Percentiles rank a stretch among this genome's conserved stretches.
Evolutionary conservation across 2,797 vertebrate genomes (phyloP).

Genomic region (Tenualosa ilisha): DNA sequence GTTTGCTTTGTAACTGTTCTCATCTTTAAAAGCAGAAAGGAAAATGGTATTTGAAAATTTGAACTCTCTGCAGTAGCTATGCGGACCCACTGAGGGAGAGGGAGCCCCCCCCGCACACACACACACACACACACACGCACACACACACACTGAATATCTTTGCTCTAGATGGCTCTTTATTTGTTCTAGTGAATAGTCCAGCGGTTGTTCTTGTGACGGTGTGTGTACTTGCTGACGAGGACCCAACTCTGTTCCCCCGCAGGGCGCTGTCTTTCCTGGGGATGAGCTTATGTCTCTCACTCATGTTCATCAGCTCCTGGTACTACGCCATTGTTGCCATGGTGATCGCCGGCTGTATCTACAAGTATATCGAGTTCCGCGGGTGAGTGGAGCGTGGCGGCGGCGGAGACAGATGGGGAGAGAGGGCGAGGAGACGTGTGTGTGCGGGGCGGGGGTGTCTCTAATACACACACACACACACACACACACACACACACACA

Average conservation of each 20-base stretch:
- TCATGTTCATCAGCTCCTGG: slow-evolving; percentile 92
- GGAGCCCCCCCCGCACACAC: no score
- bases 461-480: not conserved
- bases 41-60: no score
- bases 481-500: not conserved
- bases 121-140: no score
- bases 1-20: no score
- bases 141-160: no score
- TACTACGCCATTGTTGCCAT: slow-evolving; percentile 86
- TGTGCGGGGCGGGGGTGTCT: not conserved
- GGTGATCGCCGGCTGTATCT: slow-evolving; percentile 84
- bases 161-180: no score
- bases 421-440: not conserved
- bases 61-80: no score
- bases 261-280: slow-evolving; percentile 79
- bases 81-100: no score
- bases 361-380: slow-evolving; percentile 88
- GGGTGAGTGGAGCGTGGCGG: slow-evolving; percentile 74
- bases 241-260: not conserved
- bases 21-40: no score
- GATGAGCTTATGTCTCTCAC: slow-evolving; percentile 78
- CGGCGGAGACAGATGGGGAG: slow-evolving; percentile 55
- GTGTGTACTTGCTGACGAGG: not conserved
- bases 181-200: not conserved
- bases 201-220: not conserved